These are phyloP conservation scores for Philhelius pedissequus DNA, from an alignment of 2,888 invertebrate species.

Conservation along the genomic window DNA sequence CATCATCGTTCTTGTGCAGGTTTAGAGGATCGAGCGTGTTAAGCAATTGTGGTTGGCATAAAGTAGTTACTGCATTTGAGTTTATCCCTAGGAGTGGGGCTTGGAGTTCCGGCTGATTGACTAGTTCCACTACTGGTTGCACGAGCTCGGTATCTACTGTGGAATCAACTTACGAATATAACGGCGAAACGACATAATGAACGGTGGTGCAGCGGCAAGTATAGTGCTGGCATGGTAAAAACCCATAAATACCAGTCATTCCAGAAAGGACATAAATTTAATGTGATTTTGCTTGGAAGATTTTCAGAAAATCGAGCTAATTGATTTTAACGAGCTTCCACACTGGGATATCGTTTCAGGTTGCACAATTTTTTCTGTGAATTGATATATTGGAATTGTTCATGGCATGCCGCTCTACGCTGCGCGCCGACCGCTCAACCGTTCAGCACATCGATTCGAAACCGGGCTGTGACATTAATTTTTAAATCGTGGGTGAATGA, in stretches of 20 bases:
- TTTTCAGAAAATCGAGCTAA: slow-evolving; percentile 63
- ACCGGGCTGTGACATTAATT: not conserved
- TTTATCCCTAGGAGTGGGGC: not conserved
- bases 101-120: slow-evolving; percentile 27
- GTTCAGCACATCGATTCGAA: not conserved
- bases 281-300: slow-evolving; percentile 63
- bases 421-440: too few species aligned
- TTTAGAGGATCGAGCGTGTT: slow-evolving; percentile 33
- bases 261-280: slow-evolving; percentile 60
- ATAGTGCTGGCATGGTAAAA: not conserved
- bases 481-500: slow-evolving; percentile 27
- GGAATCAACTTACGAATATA: not conserved
- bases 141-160: not conserved
- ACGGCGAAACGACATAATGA: not conserved
- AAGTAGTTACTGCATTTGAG: slow-evolving; percentile 50
- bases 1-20: slow-evolving; percentile 28
- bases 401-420: slow-evolving; percentile 24
- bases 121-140: slow-evolving; percentile 38
- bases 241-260: slow-evolving; percentile 61
- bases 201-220: not conserved
- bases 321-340: slow-evolving; percentile 67
- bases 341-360: slow-evolving; percentile 40
- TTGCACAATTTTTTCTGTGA: slow-evolving; percentile 26
- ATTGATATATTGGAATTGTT: slow-evolving; percentile 61
- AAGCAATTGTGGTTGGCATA: slow-evolving; percentile 38